Evolutionary conservation across 1,140 invertebrate genomes (phyloP), one percentile per base, ranked within the genome.

Genomic region (Drosophila serrata): DNA sequence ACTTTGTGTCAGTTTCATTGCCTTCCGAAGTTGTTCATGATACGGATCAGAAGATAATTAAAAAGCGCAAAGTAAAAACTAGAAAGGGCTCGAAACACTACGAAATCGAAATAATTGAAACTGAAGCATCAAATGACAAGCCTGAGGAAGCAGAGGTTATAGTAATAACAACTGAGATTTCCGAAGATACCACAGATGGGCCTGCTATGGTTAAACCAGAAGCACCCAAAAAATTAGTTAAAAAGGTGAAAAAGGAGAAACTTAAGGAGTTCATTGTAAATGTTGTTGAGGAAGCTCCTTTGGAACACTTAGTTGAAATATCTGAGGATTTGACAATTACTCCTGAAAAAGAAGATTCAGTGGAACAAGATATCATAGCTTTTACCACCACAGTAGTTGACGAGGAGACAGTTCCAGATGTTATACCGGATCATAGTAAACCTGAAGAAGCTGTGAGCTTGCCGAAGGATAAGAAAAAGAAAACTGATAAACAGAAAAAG

Each of bases 21-120:
- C 7, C 42, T 1, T 1, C 35, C 33, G 55, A 62, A 42, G 45
- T 40, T 24, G 27, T 55, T 64, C 22, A 43, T 4, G 15, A 39
- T 5, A 42, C 11, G 1, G 68, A 84, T 43, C 19, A 15, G 1
- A 91, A 76, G 22, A 63, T 59, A 33, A 45, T 53, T 11, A 90
- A 78, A n/a, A 93, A 93, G 67, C 92, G 91, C n/a, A 93, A 93
- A n/a, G 84, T 94, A 24, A 93, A 91, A 74, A 92, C 90, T 40
- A 81, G 85, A 19, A 86, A 90, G 19, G 93, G 92, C 0, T 74
- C 75, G 0, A 94, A 92, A 61, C 91, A 94, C 17, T 93, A 94
- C 40, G 92, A 93, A 59, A 91, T 93, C 19, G 91, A 94, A 79
- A 93, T 93, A 15, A 75, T 93, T 7, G 92, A 93, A 67, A 88